Evolutionary conservation across 2,113 vertebrate species (phyloP).

Genomic region (Cyprinodon brontotheroides): DNA sequence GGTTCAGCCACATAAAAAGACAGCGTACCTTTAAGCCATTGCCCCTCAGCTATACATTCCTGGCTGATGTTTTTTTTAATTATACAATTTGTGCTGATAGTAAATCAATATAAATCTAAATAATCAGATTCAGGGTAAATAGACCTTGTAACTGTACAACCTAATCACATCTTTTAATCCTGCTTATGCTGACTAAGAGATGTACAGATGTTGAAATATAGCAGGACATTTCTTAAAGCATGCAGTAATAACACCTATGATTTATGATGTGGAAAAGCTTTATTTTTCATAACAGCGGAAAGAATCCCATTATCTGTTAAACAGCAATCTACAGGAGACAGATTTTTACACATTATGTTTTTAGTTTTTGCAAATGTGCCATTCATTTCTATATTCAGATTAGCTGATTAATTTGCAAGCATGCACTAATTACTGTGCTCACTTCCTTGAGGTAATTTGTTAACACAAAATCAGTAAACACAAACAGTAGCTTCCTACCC

Average conservation of each 20-base stretch:
- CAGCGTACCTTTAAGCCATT: too few relatives aligned
- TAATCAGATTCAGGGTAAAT: background rate
- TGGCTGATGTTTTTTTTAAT: too few relatives aligned
- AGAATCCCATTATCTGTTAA: background rate
- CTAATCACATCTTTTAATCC: too few relatives aligned
- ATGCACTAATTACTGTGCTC: background rate
- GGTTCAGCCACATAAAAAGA: too few relatives aligned
- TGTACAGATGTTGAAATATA: background rate
- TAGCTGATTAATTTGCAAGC: background rate
- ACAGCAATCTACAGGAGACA: background rate
- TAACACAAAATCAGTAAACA: background rate
- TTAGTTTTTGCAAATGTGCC: background rate
- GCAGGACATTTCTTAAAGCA: background rate
- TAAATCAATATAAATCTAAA: background rate
- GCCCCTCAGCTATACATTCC: too few relatives aligned
- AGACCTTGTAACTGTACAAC: background rate
- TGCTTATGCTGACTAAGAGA: too few relatives aligned
- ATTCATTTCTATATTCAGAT: background rate
- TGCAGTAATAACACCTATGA: background rate
- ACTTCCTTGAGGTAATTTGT: background rate
- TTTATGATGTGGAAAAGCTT: background rate
- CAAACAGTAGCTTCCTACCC: background rate
- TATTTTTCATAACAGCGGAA: background rate
- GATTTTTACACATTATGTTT: background rate
- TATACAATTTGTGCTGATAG: too few relatives aligned